phyloP scores from a whole-genome alignment of 2,888 invertebrate genomes.

The Stenodera caucasica region DNA sequence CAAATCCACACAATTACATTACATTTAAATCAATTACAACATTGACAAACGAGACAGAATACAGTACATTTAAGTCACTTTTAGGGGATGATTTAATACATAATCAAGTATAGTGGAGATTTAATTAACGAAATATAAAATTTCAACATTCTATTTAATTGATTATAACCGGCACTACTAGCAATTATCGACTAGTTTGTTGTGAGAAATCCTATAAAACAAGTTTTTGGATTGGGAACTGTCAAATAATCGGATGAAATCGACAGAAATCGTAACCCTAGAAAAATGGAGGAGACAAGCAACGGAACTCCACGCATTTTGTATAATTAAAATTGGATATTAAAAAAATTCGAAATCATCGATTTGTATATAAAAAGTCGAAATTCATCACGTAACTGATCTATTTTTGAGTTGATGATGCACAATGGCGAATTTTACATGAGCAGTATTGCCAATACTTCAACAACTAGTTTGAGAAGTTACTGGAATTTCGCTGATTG shows the following conservation, averaged over 20 bases:
- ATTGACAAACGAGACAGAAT: not conserved
- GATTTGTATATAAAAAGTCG: too few relatives aligned
- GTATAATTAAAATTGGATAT: too few relatives aligned
- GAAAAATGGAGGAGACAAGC: too few relatives aligned
- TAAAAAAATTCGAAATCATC: too few relatives aligned
- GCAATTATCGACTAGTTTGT: conserved; percentile 1
- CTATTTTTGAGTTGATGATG: too few relatives aligned
- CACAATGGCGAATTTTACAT: too few relatives aligned
- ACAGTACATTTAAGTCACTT: not conserved
- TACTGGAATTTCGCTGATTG: too few relatives aligned
- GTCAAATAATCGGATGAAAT: not conserved
- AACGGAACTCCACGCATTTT: too few relatives aligned
- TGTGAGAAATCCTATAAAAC: conserved; percentile 4
- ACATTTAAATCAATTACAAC: not conserved
- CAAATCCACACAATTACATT: too few relatives aligned
- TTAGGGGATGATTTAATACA: not conserved
- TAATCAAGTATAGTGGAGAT: not conserved
- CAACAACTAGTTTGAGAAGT: too few relatives aligned
- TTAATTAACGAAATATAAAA: not conserved
- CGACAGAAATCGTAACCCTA: not conserved
- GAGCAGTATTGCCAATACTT: too few relatives aligned
- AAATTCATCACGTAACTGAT: too few relatives aligned
- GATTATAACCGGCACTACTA: not conserved
- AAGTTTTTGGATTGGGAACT: not conserved
- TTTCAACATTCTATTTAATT: not conserved